These are phyloP conservation scores for Nomada lathburiana DNA, from an alignment of 2,888 invertebrate genomes.

Conservation along the genomic window DNA sequence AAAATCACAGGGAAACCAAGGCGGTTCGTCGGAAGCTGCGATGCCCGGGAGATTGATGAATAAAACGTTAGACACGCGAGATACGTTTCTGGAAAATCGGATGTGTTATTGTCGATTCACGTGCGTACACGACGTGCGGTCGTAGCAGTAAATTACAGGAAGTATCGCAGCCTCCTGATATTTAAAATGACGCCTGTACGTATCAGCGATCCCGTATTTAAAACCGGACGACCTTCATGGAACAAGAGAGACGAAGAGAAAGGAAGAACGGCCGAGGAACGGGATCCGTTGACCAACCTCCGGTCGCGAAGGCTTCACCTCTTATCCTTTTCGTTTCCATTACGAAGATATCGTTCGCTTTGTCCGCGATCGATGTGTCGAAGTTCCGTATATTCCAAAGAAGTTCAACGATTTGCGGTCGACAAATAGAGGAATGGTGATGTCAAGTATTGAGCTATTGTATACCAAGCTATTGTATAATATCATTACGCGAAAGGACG, in stretches of 20 bases:
- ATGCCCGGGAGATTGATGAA: not conserved
- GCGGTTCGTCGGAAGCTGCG: not conserved
- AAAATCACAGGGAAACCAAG: not conserved
- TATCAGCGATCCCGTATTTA: slow-evolving; percentile 62
- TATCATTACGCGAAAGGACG: not conserved
- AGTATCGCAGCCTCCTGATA: slow-evolving; percentile 48
- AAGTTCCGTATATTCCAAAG: slow-evolving; percentile 10
- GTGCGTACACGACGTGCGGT: not conserved
- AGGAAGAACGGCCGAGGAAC: slow-evolving; percentile 45
- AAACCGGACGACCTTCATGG: slow-evolving; percentile 63
- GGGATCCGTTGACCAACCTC: slow-evolving; percentile 40
- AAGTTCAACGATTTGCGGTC: slow-evolving; percentile 18
- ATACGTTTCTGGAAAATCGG: slow-evolving; percentile 15
- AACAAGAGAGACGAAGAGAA: slow-evolving; percentile 47
- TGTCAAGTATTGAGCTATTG: too few species aligned
- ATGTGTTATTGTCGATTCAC: not conserved
- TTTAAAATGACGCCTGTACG: slow-evolving; percentile 54
- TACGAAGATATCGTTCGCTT: not conserved
- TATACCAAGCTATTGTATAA: not conserved
- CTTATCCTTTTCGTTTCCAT: not conserved
- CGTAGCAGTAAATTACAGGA: slow-evolving; percentile 50
- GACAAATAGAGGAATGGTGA: not conserved
- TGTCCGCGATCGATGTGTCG: not conserved
- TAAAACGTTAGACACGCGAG: not conserved
- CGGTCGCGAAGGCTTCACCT: slow-evolving; percentile 8